Conservation (phyloP, 2,888 invertebrate genomes). For the Tiphia femorata region DNA sequence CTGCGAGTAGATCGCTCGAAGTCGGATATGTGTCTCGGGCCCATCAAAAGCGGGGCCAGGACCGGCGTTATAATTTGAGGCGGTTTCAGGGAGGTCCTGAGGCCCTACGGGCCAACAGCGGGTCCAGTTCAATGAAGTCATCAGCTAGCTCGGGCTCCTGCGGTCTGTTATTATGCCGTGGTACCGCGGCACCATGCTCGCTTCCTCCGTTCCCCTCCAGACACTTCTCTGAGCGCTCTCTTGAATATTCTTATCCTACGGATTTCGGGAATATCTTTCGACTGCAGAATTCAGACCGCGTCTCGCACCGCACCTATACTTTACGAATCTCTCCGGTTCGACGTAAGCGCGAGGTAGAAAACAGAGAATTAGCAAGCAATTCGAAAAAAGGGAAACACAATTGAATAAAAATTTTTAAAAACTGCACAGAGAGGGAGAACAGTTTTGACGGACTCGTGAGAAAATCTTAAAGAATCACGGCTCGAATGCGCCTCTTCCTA, state of each 20-base stretch:
- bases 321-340: too few relatives aligned
- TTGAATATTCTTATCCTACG: conserved; percentile 2
- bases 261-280: neutral
- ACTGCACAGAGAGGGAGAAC: too few relatives aligned
- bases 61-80: conserved; percentile 68
- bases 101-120: conserved; percentile 50
- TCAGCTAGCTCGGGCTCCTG: conserved; percentile 64
- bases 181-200: conserved; percentile 63
- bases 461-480: too few relatives aligned
- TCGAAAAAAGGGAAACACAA: too few relatives aligned
- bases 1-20: neutral
- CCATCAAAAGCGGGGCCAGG: conserved; percentile 59
- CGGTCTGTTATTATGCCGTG: conserved; percentile 69
- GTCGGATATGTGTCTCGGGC: conserved; percentile 45
- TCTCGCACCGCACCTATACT: too few relatives aligned
- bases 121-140: conserved; percentile 68
- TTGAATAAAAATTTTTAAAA: too few relatives aligned
- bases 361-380: too few relatives aligned
- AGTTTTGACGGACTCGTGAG: too few relatives aligned
- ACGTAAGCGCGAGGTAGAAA: too few relatives aligned
- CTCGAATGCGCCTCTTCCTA: too few relatives aligned
- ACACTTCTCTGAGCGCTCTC: conserved; percentile 24
- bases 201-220: conserved; percentile 39
- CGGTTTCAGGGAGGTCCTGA: conserved; percentile 68
- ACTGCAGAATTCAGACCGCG: too few relatives aligned